Base-by-base conservation (phyloP, 2,888 invertebrate genomes). In the Parthenolecanium corni region DNA sequence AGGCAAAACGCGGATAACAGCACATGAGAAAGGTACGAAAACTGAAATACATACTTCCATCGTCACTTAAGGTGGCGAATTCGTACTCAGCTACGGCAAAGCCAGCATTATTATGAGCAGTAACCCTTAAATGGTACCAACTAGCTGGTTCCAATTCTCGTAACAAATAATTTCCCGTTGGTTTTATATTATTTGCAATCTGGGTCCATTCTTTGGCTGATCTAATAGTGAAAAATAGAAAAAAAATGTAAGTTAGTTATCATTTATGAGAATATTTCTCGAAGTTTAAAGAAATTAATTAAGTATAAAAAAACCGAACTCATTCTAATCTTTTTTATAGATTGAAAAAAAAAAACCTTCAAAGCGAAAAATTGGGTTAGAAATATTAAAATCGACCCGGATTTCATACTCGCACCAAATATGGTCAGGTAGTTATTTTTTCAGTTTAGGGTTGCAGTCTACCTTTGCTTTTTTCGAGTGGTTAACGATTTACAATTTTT, bases 1-100 rank as follows among this genome's bases (percentile, higher is more conserved):
- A 31, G 31, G 9, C 9, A 4, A 31, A 31, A 31, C 31, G 31
- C 31, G 31, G 31, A 31, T 31, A 4, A n/a, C n/a, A n/a, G n/a
- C n/a, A 31, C 9, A 31, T 31, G 9, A 31, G 31, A 31, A 31
- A 31, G 31, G 31, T 9, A 31, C 31, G 31, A 21, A 14, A 53
- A 42, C n/a, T 54, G 3, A 18, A 16, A 40, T 51, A 52, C 80
- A 78, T 81, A 94, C 94, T 92, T 81, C 95, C 95, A 68, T 90
- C 89, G 68, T 88, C 83, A 31, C 94, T 93, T 36, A 94, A 80
- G 2, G 96, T 96, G 18, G 93, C 92, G 75, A 95, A 94, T 77
- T 92, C 91, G 72, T 94, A 92, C 76, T 92, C 89, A 64, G 92
- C 93, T 56, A 93, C 92, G 44, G 91, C 89, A 71, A 92, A 92